phyloP scores from a whole-genome alignment of 2,888 invertebrate species.

The Campoplex capitator region DNA sequence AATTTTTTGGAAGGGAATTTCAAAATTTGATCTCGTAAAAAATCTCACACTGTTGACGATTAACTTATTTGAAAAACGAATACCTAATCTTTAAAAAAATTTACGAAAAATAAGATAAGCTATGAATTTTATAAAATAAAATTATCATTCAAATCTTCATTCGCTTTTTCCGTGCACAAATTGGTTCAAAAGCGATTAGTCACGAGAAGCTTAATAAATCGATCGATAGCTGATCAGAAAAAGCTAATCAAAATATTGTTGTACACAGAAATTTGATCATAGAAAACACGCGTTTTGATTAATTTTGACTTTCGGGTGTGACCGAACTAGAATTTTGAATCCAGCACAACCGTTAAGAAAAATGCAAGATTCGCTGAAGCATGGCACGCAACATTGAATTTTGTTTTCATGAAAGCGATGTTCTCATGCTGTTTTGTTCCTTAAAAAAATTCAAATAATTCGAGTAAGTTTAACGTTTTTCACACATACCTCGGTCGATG shows the following conservation, averaged over 20 bases:
- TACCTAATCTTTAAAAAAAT: not conserved
- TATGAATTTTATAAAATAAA: not conserved
- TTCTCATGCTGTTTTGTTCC: conserved; percentile 49
- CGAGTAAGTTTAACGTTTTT: not conserved
- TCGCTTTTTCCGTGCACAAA: not conserved
- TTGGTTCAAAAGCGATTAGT: not conserved
- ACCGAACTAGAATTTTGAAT: not conserved
- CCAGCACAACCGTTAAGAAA: conserved; percentile 6
- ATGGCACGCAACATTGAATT: not conserved
- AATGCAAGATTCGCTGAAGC: conserved; percentile 35
- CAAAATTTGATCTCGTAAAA: not conserved
- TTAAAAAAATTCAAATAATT: conserved; percentile 7
- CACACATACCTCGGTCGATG: conserved; percentile 86
- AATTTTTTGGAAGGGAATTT: not conserved
- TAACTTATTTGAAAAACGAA: not conserved
- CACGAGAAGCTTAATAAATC: not conserved
- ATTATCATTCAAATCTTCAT: not conserved
- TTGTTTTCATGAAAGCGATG: conserved; percentile 38
- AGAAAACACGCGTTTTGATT: not conserved
- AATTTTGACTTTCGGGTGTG: not conserved
- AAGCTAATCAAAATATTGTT: not conserved
- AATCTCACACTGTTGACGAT: not conserved
- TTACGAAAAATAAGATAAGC: not conserved
- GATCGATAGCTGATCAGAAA: not conserved
- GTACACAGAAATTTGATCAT: not conserved